Base-by-base conservation (phyloP, 2,888 invertebrate genomes). In the Meliscaeva auricollis region DNA sequence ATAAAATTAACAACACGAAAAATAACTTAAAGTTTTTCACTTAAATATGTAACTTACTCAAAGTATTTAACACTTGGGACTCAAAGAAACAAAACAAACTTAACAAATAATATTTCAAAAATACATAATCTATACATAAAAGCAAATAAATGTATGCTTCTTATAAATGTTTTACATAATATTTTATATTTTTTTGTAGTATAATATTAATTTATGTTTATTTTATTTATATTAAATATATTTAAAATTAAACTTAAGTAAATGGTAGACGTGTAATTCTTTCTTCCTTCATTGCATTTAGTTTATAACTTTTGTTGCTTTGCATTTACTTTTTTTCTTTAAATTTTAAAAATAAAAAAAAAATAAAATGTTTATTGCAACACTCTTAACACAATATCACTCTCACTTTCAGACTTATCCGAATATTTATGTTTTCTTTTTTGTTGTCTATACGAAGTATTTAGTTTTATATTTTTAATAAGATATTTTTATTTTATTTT, bases 341-440 rank as follows among this genome's bases (percentile, higher is more conserved):
- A 7, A 50, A 46, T 54, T 50, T 13, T 3, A 44, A 54, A 58
- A 72, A 30, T 20, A 17, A 70, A 62, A 46, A 50, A 46, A 76
- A 77, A 87, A 74, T 26, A 38, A 38, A 70, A 60, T 48, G 72
- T 78, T 62, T 44, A 87, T 89, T 89, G 89, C 91, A 89, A 90
- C 91, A 90, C 89, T 89, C 90, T 91, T 90, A 91, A 91, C 91
- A 91, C 92, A 90, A 79, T 89, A 91, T 91, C 91, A 91, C 91
- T 91, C 91, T 90, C 91, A 89, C 91, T 88, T 90, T 91, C 91
- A 91, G 91, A 91, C 91, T 91, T 91, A 91, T 91, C 91, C 91
- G 91, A 91, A 90, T 89, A 74, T 87, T 64, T 80, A 46, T 58
- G 78, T 48, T 75, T 30, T 73, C 35, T 38, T 56, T 22, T 64